Percentiles rank a stretch among this genome's conserved stretches.
phyloP scores from a whole-genome alignment of 2,888 invertebrate species.

The Biston stratarius region DNA sequence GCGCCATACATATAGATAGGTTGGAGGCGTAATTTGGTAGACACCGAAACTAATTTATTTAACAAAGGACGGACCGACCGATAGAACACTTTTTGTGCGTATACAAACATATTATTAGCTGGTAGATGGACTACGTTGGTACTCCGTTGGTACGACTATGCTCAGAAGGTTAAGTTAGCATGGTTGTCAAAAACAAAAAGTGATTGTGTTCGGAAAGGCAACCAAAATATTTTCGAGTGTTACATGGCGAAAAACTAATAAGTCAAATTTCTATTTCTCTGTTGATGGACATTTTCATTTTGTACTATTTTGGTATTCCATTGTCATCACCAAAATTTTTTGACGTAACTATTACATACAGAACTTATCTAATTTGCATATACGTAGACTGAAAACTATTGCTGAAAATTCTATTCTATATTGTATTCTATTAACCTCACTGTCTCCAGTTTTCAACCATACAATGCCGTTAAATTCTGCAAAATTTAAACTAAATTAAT shows the following conservation, averaged over 20 bases:
- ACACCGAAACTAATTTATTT: conserved; percentile 87
- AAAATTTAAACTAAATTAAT: conserved; percentile 7
- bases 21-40: conserved; percentile 86
- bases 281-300: conserved; percentile 15
- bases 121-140: conserved; percentile 31
- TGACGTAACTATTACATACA: conserved; percentile 2
- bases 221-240: conserved; percentile 30
- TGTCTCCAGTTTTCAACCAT: background rate
- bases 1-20: conserved; percentile 81
- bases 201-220: conserved; percentile 7
- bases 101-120: conserved; percentile 77
- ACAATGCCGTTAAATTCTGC: background rate
- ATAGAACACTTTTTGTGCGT: conserved; percentile 82
- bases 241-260: conserved; percentile 15
- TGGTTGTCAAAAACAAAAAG: conserved; percentile 29
- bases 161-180: conserved; percentile 28
- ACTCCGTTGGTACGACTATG: conserved; percentile 2
- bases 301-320: conserved; percentile 7
- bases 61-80: conserved; percentile 84
- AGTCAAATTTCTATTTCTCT: conserved; percentile 18
- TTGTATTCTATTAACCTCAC: background rate
- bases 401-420: background rate
- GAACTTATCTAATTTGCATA: background rate
- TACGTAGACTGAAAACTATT: background rate
- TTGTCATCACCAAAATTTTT: conserved; percentile 14